Conservation (phyloP, 2,888 invertebrate species). For the Petrophora chlorosata region DNA sequence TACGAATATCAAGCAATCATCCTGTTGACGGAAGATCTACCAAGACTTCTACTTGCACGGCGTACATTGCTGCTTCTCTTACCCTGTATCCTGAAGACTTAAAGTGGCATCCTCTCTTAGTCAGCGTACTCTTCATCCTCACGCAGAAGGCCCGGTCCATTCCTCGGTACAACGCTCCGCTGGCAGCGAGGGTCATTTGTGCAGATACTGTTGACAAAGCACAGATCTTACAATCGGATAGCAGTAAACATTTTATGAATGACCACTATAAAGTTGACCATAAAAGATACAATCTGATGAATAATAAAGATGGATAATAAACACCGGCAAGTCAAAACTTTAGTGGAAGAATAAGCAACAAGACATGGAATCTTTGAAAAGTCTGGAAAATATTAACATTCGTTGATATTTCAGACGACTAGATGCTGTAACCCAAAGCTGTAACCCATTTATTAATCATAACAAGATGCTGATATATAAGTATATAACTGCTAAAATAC, state of each 20-base stretch:
- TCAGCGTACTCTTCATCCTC: constrained; percentile 98
- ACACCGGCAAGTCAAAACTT: constrained; percentile 21
- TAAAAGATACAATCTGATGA: constrained; percentile 33
- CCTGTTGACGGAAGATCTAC: background rate
- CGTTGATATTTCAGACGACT: too few species aligned
- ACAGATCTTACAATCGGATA: constrained; percentile 32
- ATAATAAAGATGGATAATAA: constrained; percentile 28
- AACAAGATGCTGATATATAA: background rate
- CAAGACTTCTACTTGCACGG: background rate
- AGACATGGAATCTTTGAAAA: background rate
- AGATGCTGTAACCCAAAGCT: too few species aligned
- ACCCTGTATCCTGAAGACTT: constrained; percentile 98
- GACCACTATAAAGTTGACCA: constrained; percentile 29
- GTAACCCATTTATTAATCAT: background rate
- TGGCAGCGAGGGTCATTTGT: constrained; percentile 90
- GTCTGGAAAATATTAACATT: too few species aligned
- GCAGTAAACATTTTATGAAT: constrained; percentile 34
- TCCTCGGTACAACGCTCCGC: constrained; percentile 89
- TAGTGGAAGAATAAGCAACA: background rate
- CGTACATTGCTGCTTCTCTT: constrained; percentile 62
- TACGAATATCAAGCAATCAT: too few species aligned
- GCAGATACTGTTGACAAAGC: constrained; percentile 87
- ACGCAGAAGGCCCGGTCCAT: constrained; percentile 97
- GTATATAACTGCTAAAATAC: constrained; percentile 2
- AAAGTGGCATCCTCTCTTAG: constrained; percentile 98